Evolutionary conservation across 2,888 invertebrate genomes (phyloP).

Genomic region (Stegophylla sp.): DNA sequence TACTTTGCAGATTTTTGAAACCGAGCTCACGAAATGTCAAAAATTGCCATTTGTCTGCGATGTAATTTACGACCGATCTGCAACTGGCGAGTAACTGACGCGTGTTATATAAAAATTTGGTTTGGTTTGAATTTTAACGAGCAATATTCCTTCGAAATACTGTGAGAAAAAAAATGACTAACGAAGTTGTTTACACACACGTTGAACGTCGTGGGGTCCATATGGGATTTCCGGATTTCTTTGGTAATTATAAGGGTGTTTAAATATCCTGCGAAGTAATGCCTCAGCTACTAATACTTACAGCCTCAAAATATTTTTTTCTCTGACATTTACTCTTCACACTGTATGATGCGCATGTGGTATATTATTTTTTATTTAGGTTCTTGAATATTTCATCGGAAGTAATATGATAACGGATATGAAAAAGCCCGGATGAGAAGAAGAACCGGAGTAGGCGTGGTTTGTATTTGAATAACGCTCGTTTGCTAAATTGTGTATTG

Average conservation of each 20-base stretch:
- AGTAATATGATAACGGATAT: constrained; percentile 20
- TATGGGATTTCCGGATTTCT: constrained; percentile 48
- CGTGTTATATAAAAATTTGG: not conserved
- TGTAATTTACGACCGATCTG: constrained; percentile 5
- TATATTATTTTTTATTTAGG: not conserved
- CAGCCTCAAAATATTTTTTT: not conserved
- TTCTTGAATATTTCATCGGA: constrained; percentile 3
- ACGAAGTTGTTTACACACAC: not conserved
- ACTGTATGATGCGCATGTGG: not conserved
- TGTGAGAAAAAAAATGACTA: constrained; percentile 34
- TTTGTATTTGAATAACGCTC: constrained; percentile 15
- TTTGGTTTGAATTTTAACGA: constrained; percentile 35
- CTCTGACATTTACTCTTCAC: not conserved
- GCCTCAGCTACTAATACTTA: not conserved
- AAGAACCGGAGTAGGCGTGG: constrained; percentile 28
- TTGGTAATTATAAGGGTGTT: constrained; percentile 45
- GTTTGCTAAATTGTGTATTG: constrained; percentile 10
- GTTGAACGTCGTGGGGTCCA: constrained; percentile 9
- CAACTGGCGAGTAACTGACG: not conserved
- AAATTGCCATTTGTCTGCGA: too few relatives aligned
- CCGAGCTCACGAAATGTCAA: too few relatives aligned
- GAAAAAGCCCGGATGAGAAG: constrained; percentile 2
- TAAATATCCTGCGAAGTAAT: not conserved
- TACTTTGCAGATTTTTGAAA: too few relatives aligned
- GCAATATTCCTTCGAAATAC: not conserved